A percentile compares a stretch with the other conserved stretches of the same genome.
Evolutionary conservation across 2,113 vertebrate genomes (phyloP).

Genomic region (Numenius arquata): DNA sequence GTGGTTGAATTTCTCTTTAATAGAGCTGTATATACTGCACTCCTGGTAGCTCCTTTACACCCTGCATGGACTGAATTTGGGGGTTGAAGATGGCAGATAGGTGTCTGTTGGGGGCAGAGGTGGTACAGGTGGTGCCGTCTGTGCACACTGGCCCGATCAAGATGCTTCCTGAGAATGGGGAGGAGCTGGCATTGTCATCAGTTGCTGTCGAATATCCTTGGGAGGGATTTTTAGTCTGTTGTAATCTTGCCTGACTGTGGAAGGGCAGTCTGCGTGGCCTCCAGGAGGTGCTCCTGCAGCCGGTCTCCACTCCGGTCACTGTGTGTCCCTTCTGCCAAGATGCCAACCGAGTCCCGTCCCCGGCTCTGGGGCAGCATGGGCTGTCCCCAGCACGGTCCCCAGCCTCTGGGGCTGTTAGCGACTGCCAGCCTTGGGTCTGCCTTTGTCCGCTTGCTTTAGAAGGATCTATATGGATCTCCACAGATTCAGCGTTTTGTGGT

Average conservation of each 20-base stretch:
- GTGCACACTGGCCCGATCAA: not conserved
- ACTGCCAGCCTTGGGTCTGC: not conserved
- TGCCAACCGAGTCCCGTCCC: rapidly evolving
- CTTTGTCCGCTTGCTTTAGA: not conserved
- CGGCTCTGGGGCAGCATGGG: not conserved
- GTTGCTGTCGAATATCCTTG: not conserved
- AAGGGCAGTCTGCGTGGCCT: not conserved
- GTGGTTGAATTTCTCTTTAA: not conserved
- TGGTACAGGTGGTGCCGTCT: not conserved
- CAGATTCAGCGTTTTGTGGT: not conserved
- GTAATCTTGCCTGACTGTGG: not conserved
- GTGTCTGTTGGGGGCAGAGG: not conserved
- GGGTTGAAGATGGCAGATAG: not conserved
- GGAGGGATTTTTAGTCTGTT: not conserved
- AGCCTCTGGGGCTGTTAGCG: not conserved
- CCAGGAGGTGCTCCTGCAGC: not conserved
- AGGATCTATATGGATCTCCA: not conserved
- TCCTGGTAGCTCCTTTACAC: not conserved
- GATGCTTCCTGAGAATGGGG: not conserved
- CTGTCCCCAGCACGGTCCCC: not conserved
- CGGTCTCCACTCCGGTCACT: rapidly evolving
- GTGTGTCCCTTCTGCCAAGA: not conserved
- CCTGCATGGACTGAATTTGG: not conserved
- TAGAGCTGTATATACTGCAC: not conserved
- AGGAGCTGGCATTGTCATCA: not conserved